Conservation (phyloP, 2,113 vertebrate species). For the Colius striatus region DNA sequence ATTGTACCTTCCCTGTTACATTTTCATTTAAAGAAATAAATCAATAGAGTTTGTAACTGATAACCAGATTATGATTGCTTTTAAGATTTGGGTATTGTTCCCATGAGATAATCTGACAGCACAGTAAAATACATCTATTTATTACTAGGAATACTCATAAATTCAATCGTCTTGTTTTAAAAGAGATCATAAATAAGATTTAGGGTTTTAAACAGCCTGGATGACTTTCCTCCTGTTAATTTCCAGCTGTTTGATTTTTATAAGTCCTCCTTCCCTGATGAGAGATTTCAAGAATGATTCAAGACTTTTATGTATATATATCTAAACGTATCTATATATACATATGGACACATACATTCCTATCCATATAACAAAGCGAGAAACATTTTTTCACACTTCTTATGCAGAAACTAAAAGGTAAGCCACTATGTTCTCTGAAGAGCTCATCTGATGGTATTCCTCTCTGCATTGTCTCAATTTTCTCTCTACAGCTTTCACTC, state of each 20-base stretch:
- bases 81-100: conserved; percentile 39
- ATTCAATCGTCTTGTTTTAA: background rate
- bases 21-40: conserved; percentile 62
- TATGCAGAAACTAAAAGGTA: background rate
- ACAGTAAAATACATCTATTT: conserved; percentile 54
- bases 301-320: background rate
- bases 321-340: too few species aligned
- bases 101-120: conserved; percentile 30
- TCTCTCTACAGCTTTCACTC: background rate
- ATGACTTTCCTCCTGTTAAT: background rate
- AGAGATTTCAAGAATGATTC: background rate
- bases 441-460: background rate
- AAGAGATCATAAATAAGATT: conserved; percentile 10
- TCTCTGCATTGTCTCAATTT: background rate
- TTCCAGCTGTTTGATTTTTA: background rate
- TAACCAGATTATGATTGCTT: conserved; percentile 54
- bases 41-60: conserved; percentile 53
- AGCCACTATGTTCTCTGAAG: background rate
- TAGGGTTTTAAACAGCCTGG: background rate
- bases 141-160: conserved; percentile 12
- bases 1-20: conserved; percentile 43
- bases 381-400: background rate
- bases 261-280: background rate
- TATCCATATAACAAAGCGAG: background rate
- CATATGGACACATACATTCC: rapidly evolving